Percentiles rank a stretch among this genome's conserved stretches.
phyloP scores from a whole-genome alignment of 2,888 invertebrate species.

The Mimas tiliae region DNA sequence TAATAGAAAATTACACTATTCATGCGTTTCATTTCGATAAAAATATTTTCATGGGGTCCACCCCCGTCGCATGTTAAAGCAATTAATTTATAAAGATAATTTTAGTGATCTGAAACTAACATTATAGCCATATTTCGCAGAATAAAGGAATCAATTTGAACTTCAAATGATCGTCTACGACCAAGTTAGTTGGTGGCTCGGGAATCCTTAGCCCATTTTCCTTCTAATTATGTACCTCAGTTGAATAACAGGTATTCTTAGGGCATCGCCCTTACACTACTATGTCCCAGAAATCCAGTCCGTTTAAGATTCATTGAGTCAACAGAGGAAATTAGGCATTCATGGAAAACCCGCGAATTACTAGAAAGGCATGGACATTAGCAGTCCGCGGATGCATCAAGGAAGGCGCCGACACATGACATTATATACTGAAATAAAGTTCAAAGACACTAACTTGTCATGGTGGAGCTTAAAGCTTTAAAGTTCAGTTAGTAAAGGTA shows the following conservation, averaged over 20 bases:
- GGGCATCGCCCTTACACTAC: background rate
- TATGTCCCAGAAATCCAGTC: background rate
- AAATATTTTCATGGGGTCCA: no score
- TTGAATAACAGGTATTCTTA: background rate
- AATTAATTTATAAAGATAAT: no score
- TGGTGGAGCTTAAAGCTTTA: background rate
- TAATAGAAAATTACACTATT: no score
- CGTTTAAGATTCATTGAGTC: constrained; percentile 4
- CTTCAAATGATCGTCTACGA: no score
- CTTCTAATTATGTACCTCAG: background rate
- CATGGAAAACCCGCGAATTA: constrained; percentile 19
- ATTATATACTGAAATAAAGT: background rate
- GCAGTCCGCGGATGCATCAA: constrained; percentile 7
- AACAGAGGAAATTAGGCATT: constrained; percentile 1
- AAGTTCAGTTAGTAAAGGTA: no score
- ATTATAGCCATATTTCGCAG: no score
- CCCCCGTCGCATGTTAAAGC: no score
- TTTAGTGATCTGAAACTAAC: no score
- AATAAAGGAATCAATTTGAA: no score
- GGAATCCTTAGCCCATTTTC: background rate
- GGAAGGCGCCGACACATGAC: constrained; percentile 21
- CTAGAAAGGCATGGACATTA: constrained; percentile 18
- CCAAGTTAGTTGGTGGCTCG: no score
- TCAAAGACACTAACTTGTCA: background rate
- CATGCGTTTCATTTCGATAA: no score